A percentile compares a stretch with the other conserved stretches of the same genome.
phyloP scores from a whole-genome alignment of 2,113 vertebrate species.

The Anarhynchus alexandrinus region DNA sequence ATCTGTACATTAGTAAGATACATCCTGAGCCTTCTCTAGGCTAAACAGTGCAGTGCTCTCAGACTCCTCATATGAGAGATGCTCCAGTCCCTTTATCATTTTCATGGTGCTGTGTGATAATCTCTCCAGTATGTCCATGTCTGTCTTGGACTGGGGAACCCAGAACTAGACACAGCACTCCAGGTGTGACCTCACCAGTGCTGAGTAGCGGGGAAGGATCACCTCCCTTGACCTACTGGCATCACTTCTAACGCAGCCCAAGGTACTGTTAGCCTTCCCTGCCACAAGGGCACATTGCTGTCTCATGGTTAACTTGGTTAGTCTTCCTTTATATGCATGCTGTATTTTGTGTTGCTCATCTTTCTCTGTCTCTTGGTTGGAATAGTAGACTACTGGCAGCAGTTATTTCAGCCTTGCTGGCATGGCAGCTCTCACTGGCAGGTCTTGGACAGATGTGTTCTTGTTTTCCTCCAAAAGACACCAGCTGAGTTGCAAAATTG shows the following conservation, averaged over 20 bases:
- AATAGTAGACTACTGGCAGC: background rate
- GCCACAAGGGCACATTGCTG: fast-evolving
- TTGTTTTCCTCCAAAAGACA: background rate
- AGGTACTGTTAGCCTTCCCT: background rate
- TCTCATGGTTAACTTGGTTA: background rate
- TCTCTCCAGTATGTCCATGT: background rate
- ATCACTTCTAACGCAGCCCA: background rate
- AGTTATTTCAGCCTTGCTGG: background rate
- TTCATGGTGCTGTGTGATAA: background rate
- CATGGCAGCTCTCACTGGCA: background rate
- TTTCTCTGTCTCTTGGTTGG: background rate
- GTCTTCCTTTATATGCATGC: background rate
- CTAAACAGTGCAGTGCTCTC: background rate
- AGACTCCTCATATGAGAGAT: background rate
- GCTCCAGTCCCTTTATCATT: background rate
- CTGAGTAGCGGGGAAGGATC: background rate
- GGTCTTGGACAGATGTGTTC: background rate
- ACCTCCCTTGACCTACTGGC: background rate
- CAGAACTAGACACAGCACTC: background rate
- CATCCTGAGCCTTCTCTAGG: background rate
- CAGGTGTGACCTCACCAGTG: background rate
- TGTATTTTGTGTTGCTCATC: background rate
- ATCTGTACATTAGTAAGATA: background rate
- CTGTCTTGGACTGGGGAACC: background rate
- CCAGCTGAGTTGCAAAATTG: background rate